Conservation (phyloP, 2,797 vertebrate genomes). For the Setipinna tenuifilis region DNA sequence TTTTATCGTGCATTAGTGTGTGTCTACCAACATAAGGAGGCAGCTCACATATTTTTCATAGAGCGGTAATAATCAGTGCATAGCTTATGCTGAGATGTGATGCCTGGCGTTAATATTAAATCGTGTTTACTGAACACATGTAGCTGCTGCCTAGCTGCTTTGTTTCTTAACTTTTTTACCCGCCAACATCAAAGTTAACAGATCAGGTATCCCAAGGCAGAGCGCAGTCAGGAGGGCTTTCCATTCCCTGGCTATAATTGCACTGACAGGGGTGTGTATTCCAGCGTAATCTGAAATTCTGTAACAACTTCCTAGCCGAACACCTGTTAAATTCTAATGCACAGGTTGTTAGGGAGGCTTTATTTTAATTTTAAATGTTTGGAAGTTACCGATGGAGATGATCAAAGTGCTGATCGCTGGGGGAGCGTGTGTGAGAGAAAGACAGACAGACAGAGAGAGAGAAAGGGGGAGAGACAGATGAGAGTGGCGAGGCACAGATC, state of each 20-base stretch:
- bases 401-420: conserved; percentile 73
- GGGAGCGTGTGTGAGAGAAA: conserved; percentile 54
- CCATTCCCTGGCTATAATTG: conserved; percentile 74
- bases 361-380: conserved; percentile 80
- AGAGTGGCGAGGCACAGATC: conserved; percentile 49
- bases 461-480: conserved; percentile 26
- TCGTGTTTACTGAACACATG: conserved; percentile 76
- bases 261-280: conserved; percentile 70
- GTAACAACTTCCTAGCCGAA: conserved; percentile 74
- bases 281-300: conserved; percentile 75
- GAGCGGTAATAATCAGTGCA: conserved; percentile 51
- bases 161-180: conserved; percentile 74
- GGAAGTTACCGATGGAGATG: conserved; percentile 71
- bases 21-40: conserved; percentile 37
- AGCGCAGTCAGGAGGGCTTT: conserved; percentile 70
- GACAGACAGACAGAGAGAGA: not conserved
- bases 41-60: conserved; percentile 41
- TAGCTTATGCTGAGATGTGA: conserved; percentile 44
- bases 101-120: conserved; percentile 70
- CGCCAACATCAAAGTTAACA: conserved; percentile 77
- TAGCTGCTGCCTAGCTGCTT: conserved; percentile 69
- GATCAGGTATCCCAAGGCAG: conserved; percentile 73
- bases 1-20: not conserved
- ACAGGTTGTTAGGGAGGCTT: conserved; percentile 72
- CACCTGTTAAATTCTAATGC: conserved; percentile 79